A percentile compares a stretch with the other conserved stretches of the same genome.
phyloP scores from a whole-genome alignment of 2,888 invertebrate genomes.

The Orchesella flavescens region DNA sequence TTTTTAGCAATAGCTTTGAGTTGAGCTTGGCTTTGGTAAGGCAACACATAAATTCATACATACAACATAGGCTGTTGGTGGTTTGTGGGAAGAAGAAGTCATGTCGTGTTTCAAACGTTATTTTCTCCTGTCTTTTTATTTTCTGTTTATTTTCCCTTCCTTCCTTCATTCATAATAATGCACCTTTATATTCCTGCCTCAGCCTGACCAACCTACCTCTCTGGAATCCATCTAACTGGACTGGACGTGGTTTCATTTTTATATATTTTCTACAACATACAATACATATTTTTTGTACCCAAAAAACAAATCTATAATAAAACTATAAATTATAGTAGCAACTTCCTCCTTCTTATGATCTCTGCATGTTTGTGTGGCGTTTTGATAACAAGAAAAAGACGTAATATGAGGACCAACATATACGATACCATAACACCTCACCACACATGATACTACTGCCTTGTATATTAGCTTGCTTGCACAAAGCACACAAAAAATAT shows the following conservation, averaged over 20 bases:
- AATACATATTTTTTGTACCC: no score
- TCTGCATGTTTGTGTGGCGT: no score
- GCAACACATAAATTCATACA: neutral
- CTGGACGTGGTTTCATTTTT: constrained; percentile 29
- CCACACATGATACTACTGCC: neutral
- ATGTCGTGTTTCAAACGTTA: neutral
- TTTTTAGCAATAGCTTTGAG: neutral
- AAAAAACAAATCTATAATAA: no score
- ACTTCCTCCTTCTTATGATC: no score
- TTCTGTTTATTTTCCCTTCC: neutral
- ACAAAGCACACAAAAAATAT: neutral
- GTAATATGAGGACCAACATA: neutral
- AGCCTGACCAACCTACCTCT: neutral
- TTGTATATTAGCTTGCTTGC: neutral
- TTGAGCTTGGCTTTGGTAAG: no score
- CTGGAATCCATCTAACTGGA: constrained; percentile 5
- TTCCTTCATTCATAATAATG: constrained; percentile 8
- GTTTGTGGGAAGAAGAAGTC: no score
- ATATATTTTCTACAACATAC: no score
- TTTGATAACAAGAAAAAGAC: neutral
- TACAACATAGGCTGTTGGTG: no score
- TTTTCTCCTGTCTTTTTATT: constrained; percentile 9
- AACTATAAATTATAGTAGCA: no score
- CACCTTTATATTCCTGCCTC: neutral
- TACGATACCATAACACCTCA: neutral